Base-by-base conservation (phyloP, 2,888 invertebrate genomes). In the Sacculina carcini region DNA sequence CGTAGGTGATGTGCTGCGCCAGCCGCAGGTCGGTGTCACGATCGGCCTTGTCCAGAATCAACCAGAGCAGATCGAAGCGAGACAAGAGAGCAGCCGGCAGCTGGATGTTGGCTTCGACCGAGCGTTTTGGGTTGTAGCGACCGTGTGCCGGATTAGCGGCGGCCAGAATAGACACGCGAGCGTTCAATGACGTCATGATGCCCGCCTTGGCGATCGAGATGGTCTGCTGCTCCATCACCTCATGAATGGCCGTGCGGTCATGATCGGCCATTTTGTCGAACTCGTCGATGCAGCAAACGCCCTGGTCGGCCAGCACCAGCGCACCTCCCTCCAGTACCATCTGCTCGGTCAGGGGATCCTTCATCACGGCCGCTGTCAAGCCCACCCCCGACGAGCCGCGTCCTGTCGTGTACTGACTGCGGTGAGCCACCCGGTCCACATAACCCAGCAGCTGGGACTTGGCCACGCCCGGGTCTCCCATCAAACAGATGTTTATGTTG, bases 381-480 rank as follows among this genome's bases (percentile, higher is more conserved):
- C 98, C 98, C n/a, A 98, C 98, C 2, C 94, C 94, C 0, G 90
- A 90, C 2, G 90, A 90, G 53, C 96, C 96, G 26, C 94, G 72
- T 1, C 94, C 92, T 0, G 92, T 94, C 7, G 92, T 92, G 66
- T 92, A 90, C 68, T 92, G 92, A 67, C 79, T 84, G 63, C 96
- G 76, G 2, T 86, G 77, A 3, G 94, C 86, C 53, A 98, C 70
- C 34, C 98, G 77, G 64, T 86, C 84, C 54, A 99, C 90, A 68
- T 90, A 98, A 52, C 79, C 77, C 48, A 99, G 72, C 53, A 99
- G 70, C 68, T 99, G 98, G 0, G 92, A 92, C 70, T 99, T 99
- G 51, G 98, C 98, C 52, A 99, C 98, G 61, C 98, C 98, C 24
- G 98, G 98, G 72, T 99, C 98, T 39, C 98, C 98, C 96, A 99